Evolutionary conservation across 2,113 vertebrate genomes (phyloP).

Genomic region (Nesospiza acunhae): DNA sequence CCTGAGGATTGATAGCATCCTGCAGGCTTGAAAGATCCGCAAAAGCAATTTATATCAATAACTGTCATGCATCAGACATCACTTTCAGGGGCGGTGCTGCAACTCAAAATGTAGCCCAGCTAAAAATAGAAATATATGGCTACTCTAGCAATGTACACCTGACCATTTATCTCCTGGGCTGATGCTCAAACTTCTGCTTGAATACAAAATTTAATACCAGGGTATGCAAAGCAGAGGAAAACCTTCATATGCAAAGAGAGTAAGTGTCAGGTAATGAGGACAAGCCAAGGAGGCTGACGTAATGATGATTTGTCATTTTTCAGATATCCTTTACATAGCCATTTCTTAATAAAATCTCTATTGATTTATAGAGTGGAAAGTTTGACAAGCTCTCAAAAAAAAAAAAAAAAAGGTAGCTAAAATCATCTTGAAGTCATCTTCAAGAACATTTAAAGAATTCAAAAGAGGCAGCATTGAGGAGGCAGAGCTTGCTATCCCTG

Average conservation of each 20-base stretch:
- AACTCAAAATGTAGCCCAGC: neutral
- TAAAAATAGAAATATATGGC: neutral
- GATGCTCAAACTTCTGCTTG: neutral
- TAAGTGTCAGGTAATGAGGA: neutral
- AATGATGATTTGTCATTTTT: neutral
- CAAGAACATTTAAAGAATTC: rapidly evolving
- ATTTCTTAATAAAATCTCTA: neutral
- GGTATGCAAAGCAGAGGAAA: neutral
- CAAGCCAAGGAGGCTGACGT: neutral
- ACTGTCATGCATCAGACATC: neutral
- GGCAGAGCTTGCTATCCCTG: neutral
- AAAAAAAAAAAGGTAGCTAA: neutral
- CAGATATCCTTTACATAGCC: neutral
- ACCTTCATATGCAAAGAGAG: neutral
- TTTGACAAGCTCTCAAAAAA: neutral
- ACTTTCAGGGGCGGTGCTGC: neutral
- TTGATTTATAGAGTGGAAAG: neutral
- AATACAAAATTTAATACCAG: neutral
- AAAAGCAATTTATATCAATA: neutral
- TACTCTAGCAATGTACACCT: neutral
- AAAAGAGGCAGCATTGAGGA: rapidly evolving
- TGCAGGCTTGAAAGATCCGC: neutral
- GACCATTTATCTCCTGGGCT: neutral
- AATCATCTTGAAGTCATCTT: neutral
- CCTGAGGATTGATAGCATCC: neutral